Percentiles rank a stretch among this genome's conserved stretches.
phyloP scores from a whole-genome alignment of 2,888 invertebrate genomes.

The Epirrhoe tristata region DNA sequence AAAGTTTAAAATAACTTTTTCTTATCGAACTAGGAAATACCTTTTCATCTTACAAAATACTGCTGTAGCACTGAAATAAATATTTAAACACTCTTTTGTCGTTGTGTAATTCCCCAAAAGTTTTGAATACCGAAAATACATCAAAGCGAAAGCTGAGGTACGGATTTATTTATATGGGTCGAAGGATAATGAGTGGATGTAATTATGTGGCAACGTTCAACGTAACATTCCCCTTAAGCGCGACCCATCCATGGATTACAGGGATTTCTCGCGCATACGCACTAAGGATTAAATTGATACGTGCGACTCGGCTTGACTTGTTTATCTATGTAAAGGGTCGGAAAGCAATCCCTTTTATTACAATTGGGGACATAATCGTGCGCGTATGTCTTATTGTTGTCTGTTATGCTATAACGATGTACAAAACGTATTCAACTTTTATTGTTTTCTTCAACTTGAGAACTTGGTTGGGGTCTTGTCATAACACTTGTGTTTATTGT shows the following conservation, averaged over 20 bases:
- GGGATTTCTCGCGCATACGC: constrained; percentile 72
- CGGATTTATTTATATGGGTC: constrained; percentile 51
- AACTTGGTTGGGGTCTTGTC: constrained; percentile 56
- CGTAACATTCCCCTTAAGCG: constrained; percentile 67
- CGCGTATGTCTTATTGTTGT: constrained; percentile 74
- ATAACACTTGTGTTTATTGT: constrained; percentile 48
- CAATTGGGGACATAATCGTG: constrained; percentile 74
- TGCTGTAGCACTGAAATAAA: background rate
- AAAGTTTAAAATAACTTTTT: background rate
- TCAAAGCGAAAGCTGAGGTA: constrained; percentile 4
- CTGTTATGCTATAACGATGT: constrained; percentile 57
- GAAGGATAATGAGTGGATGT: constrained; percentile 67
- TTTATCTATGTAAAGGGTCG: constrained; percentile 80
- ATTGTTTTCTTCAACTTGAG: constrained; percentile 63
- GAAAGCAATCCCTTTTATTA: constrained; percentile 78
- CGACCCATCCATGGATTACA: constrained; percentile 74
- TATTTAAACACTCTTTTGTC: background rate
- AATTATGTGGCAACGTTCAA: constrained; percentile 80
- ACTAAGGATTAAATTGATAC: constrained; percentile 80
- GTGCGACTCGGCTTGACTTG: constrained; percentile 75
- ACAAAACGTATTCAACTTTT: constrained; percentile 65
- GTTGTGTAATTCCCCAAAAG: constrained; percentile 35
- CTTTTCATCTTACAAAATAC: background rate
- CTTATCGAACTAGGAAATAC: background rate
- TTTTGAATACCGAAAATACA: constrained; percentile 8